Evolutionary conservation across 2,888 invertebrate genomes (phyloP).

Genomic region (Aquatica leii): DNA sequence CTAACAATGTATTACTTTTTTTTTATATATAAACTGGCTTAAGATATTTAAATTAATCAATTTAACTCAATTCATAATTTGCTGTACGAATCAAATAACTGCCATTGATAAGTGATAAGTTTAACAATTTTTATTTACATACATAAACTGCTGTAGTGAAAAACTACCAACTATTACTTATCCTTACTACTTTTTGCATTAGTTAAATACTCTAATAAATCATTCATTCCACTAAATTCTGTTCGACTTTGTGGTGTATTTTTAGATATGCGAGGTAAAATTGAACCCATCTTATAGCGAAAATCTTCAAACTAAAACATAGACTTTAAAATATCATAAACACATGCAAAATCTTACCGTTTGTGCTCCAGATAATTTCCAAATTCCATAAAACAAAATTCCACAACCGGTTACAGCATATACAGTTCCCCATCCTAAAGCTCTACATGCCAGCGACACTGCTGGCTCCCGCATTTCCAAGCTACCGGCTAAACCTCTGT

Average conservation of each 20-base stretch:
- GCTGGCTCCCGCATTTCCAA: slow-evolving; percentile 77
- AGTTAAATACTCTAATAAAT: slow-evolving; percentile 79
- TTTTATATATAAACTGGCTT: no score
- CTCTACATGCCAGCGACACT: slow-evolving; percentile 79
- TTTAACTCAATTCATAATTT: no score
- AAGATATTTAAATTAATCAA: no score
- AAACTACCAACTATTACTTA: slow-evolving; percentile 12
- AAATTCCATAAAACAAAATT: slow-evolving; percentile 80
- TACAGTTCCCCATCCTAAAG: slow-evolving; percentile 86
- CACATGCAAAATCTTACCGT: slow-evolving; percentile 76
- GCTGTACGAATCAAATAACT: no score
- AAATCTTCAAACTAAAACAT: slow-evolving; percentile 79
- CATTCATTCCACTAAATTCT: slow-evolving; percentile 86
- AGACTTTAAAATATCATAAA: slow-evolving; percentile 6
- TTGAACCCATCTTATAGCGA: slow-evolving; percentile 77
- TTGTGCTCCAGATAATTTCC: slow-evolving; percentile 88
- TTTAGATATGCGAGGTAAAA: slow-evolving; percentile 79
- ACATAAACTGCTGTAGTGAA: no score
- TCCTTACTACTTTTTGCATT: slow-evolving; percentile 17
- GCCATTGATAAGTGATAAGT: no score
- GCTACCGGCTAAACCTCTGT: slow-evolving; percentile 72
- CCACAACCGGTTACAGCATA: slow-evolving; percentile 89
- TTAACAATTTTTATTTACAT: no score
- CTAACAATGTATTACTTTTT: no score
- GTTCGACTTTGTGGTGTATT: slow-evolving; percentile 82